phyloP scores from a whole-genome alignment of 2,113 vertebrate species.

The Grammomys surdaster region DNA sequence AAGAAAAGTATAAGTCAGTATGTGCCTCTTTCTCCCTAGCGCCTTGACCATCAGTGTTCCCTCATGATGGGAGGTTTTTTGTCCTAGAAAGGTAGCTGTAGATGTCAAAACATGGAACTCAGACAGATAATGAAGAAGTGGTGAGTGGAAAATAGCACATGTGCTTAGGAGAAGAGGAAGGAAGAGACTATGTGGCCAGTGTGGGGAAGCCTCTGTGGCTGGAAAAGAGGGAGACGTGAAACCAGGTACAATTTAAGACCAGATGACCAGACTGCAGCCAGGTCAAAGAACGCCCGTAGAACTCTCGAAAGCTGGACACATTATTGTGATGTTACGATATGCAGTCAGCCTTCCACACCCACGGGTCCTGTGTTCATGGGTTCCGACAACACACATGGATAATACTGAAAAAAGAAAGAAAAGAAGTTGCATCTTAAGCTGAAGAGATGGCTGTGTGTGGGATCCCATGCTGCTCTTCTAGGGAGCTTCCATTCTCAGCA shows the following conservation, averaged over 20 bases:
- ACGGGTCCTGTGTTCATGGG: not conserved
- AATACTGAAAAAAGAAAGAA: not conserved
- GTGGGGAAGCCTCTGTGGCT: not conserved
- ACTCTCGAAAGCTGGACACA: not conserved
- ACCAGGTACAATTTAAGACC: not conserved
- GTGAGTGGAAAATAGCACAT: not conserved
- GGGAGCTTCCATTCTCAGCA: not conserved
- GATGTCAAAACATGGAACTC: conserved; percentile 1
- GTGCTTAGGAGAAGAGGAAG: not conserved
- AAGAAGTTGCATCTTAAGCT: not conserved
- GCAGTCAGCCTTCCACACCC: no score
- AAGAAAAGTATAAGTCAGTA: not conserved
- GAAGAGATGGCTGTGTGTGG: not conserved
- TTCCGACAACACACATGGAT: not conserved
- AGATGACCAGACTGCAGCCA: not conserved
- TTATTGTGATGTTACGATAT: not conserved
- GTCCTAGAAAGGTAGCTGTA: not conserved
- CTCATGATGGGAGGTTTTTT: not conserved
- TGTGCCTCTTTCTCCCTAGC: not conserved
- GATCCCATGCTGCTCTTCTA: not conserved
- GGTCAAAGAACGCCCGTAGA: not conserved
- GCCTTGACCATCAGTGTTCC: not conserved
- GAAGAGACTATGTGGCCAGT: not conserved
- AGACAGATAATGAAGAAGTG: not conserved
- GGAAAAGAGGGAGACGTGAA: not conserved